Percentiles rank a stretch among this genome's conserved stretches.
phyloP scores from a whole-genome alignment of 2,113 vertebrate species.

The Aphyosemion australe region DNA sequence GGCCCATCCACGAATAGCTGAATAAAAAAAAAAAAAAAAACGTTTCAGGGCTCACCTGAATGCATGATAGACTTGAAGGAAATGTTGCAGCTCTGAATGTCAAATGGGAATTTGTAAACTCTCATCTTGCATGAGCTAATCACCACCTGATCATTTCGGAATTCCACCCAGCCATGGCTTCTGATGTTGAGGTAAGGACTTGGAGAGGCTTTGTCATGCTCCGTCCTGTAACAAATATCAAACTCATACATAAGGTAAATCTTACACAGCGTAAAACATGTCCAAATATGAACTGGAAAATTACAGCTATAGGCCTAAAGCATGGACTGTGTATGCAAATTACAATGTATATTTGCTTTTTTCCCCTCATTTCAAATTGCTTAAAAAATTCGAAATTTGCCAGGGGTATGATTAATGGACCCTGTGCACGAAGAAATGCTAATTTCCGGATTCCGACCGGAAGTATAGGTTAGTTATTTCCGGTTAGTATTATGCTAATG shows the following conservation, averaged over 20 bases:
- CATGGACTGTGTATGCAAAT: too few species aligned
- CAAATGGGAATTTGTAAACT: conserved; percentile 68
- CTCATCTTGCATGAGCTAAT: conserved; percentile 67
- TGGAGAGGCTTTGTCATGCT: conserved; percentile 43
- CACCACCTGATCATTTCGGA: conserved; percentile 46
- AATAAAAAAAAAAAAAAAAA: too few species aligned
- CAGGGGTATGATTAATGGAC: too few species aligned
- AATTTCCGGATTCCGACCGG: too few species aligned
- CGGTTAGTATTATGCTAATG: too few species aligned
- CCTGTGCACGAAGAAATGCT: too few species aligned
- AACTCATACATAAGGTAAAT: background rate
- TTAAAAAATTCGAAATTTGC: too few species aligned
- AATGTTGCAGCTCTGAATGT: conserved; percentile 66
- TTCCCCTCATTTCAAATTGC: too few species aligned
- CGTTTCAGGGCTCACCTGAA: too few species aligned
- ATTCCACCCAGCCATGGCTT: fast-evolving
- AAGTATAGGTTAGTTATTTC: too few species aligned
- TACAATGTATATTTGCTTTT: too few species aligned
- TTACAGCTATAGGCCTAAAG: background rate
- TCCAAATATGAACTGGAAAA: background rate
- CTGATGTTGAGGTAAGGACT: conserved; percentile 36
- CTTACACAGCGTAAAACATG: background rate
- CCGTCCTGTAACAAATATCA: conserved; percentile 44
- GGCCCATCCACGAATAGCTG: too few species aligned
- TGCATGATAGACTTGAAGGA: conserved; percentile 58